These are phyloP conservation scores for Diarsia dahlii DNA, from an alignment of 2,888 invertebrate genomes.

Conservation along the genomic window DNA sequence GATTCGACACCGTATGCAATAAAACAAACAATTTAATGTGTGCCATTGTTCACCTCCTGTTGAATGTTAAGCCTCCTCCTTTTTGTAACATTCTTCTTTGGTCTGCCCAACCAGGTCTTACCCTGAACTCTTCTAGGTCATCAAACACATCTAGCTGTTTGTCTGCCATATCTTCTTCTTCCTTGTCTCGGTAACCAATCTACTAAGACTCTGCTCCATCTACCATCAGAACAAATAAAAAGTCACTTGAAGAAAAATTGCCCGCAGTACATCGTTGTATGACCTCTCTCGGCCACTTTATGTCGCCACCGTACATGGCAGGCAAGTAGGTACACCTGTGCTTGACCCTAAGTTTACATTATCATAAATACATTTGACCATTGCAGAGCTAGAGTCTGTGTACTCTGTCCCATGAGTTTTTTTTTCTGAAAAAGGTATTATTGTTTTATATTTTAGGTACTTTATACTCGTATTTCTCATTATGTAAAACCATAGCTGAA, in stretches of 20 bases:
- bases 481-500: background rate
- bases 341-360: too few species aligned
- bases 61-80: too few species aligned
- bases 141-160: too few species aligned
- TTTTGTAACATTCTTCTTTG: too few species aligned
- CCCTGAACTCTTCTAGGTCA: too few species aligned
- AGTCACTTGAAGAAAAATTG: background rate
- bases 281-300: background rate
- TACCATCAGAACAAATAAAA: background rate
- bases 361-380: background rate
- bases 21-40: too few species aligned
- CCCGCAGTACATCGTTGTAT: background rate
- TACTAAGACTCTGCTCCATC: background rate
- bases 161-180: background rate
- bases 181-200: background rate
- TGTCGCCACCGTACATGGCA: too few species aligned
- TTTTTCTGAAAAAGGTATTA: background rate
- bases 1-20: background rate
- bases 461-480: background rate
- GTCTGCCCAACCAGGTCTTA: too few species aligned
- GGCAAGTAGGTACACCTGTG: too few species aligned
- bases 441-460: background rate
- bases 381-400: background rate
- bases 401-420: background rate
- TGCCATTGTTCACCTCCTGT: too few species aligned